A percentile compares a stretch with the other conserved stretches of the same genome.
phyloP scores from a whole-genome alignment of 2,797 vertebrate species.

The Orestias chungarensis region DNA sequence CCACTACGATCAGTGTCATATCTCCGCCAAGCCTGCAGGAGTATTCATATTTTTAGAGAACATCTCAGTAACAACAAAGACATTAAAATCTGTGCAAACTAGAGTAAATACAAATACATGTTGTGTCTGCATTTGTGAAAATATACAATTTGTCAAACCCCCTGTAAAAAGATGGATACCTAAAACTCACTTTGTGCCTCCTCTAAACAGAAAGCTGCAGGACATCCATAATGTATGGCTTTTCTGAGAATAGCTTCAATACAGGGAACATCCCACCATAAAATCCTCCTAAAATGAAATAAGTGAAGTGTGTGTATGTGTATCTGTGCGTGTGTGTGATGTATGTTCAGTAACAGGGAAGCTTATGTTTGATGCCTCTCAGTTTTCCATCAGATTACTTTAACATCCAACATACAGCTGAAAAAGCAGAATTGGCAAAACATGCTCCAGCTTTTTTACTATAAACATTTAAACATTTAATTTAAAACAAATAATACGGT shows the following conservation, averaged over 20 bases:
- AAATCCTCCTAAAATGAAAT: constrained; percentile 20
- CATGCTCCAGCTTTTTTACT: background rate
- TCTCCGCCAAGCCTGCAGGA: constrained; percentile 89
- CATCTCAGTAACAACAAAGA: background rate
- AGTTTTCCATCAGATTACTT: constrained; percentile 21
- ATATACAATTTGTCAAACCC: constrained; percentile 57
- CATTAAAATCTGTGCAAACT: background rate
- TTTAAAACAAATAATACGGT: background rate
- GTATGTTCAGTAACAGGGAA: constrained; percentile 17
- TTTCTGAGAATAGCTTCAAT: constrained; percentile 75
- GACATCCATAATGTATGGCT: constrained; percentile 80
- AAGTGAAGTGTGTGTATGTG: background rate
- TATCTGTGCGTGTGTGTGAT: background rate
- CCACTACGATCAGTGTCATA: constrained; percentile 96
- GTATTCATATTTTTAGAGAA: constrained; percentile 11
- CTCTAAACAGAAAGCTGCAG: constrained; percentile 57
- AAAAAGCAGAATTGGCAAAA: background rate
- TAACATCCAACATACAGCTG: background rate
- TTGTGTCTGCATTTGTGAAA: constrained; percentile 38
- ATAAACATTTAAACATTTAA: background rate
- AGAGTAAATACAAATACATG: constrained; percentile 2
- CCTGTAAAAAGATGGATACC: constrained; percentile 70
- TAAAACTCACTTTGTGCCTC: constrained; percentile 46
- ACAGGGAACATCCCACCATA: constrained; percentile 46
- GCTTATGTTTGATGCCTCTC: constrained; percentile 22